A percentile compares a stretch with the other conserved stretches of the same genome.
Evolutionary conservation across 2,113 vertebrate species (phyloP).

Genomic region (Bagarius yarrelli): DNA sequence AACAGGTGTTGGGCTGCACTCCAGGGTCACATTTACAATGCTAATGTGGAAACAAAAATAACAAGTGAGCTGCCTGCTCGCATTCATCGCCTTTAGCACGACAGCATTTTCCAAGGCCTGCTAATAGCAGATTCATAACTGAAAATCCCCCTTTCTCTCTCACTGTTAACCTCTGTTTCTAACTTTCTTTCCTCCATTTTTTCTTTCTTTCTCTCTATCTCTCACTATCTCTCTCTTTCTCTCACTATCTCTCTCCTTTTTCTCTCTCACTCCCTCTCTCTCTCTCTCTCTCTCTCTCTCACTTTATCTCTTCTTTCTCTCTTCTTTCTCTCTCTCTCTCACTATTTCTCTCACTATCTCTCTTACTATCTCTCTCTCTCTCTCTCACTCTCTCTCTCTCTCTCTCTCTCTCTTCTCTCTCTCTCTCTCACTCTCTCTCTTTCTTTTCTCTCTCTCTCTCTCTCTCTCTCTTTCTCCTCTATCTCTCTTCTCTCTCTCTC

Average conservation of each 20-base stretch:
- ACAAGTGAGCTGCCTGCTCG: conserved; percentile 33
- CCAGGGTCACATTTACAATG: conserved; percentile 54
- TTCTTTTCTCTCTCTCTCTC: not conserved
- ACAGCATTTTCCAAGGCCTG: conserved; percentile 52
- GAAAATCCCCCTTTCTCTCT: conserved; percentile 47
- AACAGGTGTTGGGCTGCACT: conserved; percentile 54
- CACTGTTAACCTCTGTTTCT: not conserved
- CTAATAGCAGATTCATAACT: conserved; percentile 64
- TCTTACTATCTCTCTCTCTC: too few species aligned
- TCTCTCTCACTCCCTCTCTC: not conserved
- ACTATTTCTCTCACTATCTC: too few species aligned
- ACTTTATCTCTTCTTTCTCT: not conserved
- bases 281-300: not conserved
- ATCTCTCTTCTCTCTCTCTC: not conserved
- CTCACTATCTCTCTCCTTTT: too few species aligned
- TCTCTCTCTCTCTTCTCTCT: too few species aligned
- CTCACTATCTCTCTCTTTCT: too few species aligned
- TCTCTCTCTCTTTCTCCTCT: not conserved
- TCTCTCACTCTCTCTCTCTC: too few species aligned
- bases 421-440: too few species aligned
- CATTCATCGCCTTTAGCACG: conserved; percentile 41
- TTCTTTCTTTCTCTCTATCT: not conserved
- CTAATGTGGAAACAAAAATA: conserved; percentile 36
- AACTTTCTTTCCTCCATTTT: not conserved
- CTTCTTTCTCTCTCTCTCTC: not conserved